Conservation (phyloP, 2,888 invertebrate species). For the Drosophila yooni region DNA sequence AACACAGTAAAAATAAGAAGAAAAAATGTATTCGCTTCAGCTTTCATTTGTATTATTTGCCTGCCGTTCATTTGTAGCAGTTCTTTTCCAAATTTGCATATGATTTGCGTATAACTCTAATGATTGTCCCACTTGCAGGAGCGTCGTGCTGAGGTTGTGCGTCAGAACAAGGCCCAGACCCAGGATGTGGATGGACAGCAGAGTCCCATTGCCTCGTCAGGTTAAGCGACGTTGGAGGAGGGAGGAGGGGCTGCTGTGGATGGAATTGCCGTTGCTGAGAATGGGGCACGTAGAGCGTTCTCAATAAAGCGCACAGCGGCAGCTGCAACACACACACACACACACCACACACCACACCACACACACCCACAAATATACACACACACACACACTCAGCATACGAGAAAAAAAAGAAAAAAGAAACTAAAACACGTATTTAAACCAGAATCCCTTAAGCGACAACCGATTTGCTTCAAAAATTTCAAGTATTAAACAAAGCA, state of each 20-base stretch:
- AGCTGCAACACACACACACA: conserved; percentile 18
- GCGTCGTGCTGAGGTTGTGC: conserved; percentile 95
- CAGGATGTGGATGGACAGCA: conserved; percentile 86
- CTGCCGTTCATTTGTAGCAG: conserved; percentile 55
- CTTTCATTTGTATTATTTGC: conserved; percentile 43
- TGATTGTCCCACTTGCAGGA: conserved; percentile 87
- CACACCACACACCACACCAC: conserved; percentile 2
- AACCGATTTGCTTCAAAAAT: conserved; percentile 62
- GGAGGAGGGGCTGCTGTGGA: neutral
- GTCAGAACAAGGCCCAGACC: conserved; percentile 92
- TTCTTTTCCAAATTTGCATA: neutral
- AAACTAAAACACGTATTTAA: conserved; percentile 56
- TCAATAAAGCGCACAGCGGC: conserved; percentile 23
- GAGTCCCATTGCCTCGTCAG: conserved; percentile 88
- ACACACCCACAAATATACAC: neutral
- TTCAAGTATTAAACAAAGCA: conserved; percentile 61
- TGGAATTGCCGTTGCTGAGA: conserved; percentile 30
- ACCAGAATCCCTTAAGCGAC: conserved; percentile 42
- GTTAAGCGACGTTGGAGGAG: conserved; percentile 83
- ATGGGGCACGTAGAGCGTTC: conserved; percentile 44
- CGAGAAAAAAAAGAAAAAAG: conserved; percentile 28
- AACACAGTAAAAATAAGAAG: neutral
- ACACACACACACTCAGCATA: conserved; percentile 5
- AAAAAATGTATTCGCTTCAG: conserved; percentile 10
- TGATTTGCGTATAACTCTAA: neutral